Evolutionary conservation across 2,797 vertebrate species (phyloP).

Genomic region (Odontamblyopus lacepedii): DNA sequence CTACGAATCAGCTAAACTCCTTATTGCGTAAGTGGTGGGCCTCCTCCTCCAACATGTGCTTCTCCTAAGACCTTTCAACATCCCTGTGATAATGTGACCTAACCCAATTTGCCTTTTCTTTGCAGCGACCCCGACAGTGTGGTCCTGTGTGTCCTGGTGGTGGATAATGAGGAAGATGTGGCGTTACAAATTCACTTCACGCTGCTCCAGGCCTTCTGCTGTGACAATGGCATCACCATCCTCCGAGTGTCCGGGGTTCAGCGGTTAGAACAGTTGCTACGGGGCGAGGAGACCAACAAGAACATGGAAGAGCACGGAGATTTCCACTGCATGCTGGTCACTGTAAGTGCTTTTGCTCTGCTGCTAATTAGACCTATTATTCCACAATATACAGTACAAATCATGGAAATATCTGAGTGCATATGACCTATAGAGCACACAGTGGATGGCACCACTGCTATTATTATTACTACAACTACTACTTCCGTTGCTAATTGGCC

Average conservation of each 20-base stretch:
- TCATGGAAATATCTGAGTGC: background rate
- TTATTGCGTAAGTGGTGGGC: constrained; percentile 82
- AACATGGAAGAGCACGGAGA: constrained; percentile 79
- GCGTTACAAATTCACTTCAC: constrained; percentile 95
- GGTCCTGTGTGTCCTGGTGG: constrained; percentile 87
- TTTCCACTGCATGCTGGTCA: constrained; percentile 91
- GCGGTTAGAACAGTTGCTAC: constrained; percentile 81
- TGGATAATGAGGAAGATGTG: constrained; percentile 84
- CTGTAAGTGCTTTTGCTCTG: constrained; percentile 74
- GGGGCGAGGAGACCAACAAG: constrained; percentile 63
- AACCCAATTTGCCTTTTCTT: background rate
- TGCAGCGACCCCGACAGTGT: constrained; percentile 90
- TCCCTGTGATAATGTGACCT: background rate
- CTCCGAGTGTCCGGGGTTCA: constrained; percentile 85
- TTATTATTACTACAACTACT: background rate
- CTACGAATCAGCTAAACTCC: constrained; percentile 88
- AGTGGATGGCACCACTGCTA: background rate
- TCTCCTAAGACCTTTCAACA: background rate
- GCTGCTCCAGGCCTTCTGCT: constrained; percentile 91
- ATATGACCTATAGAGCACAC: too few relatives aligned
- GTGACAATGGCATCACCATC: constrained; percentile 89
- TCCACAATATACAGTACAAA: background rate
- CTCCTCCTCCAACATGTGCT: background rate
- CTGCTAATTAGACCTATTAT: background rate
- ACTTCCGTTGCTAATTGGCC: background rate